These are phyloP conservation scores for Thalpophila matura DNA, from an alignment of 2,888 invertebrate species.

Conservation along the genomic window DNA sequence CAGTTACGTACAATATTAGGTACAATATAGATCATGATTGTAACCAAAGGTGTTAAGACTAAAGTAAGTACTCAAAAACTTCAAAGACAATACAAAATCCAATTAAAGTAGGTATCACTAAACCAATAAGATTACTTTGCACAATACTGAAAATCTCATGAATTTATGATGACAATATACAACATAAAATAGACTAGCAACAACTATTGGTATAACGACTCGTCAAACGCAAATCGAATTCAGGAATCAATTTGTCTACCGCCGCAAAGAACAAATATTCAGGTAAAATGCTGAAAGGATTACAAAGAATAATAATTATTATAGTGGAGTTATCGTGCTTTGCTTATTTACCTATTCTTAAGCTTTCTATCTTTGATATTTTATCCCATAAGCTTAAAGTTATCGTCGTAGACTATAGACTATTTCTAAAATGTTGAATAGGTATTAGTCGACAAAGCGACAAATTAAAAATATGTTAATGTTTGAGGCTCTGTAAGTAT, in stretches of 20 bases:
- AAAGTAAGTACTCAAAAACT: too few relatives aligned
- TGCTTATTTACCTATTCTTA: not conserved
- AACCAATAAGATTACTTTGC: slow-evolving; percentile 31
- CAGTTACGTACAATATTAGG: too few relatives aligned
- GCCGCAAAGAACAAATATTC: slow-evolving; percentile 79
- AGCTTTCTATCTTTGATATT: not conserved
- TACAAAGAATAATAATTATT: slow-evolving; percentile 69
- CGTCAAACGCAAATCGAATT: slow-evolving; percentile 78
- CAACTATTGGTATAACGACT: slow-evolving; percentile 53
- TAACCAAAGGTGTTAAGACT: too few relatives aligned
- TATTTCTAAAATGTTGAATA: not conserved
- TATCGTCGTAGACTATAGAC: too few relatives aligned
- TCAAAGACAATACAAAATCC: slow-evolving; percentile 6
- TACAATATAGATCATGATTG: too few relatives aligned
- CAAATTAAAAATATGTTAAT: too few relatives aligned
- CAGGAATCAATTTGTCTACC: slow-evolving; percentile 80
- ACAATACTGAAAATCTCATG: slow-evolving; percentile 34
- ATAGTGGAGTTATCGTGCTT: not conserved
- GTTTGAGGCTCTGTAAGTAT: too few relatives aligned
- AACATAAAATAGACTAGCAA: slow-evolving; percentile 30
- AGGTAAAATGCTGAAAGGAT: slow-evolving; percentile 77
- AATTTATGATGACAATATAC: slow-evolving; percentile 35
- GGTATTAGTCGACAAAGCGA: too few relatives aligned
- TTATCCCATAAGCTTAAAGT: too few relatives aligned
- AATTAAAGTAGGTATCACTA: slow-evolving; percentile 32